Evolutionary conservation across 1,140 invertebrate species (phyloP).

Genomic region (Halesus radiatus): DNA sequence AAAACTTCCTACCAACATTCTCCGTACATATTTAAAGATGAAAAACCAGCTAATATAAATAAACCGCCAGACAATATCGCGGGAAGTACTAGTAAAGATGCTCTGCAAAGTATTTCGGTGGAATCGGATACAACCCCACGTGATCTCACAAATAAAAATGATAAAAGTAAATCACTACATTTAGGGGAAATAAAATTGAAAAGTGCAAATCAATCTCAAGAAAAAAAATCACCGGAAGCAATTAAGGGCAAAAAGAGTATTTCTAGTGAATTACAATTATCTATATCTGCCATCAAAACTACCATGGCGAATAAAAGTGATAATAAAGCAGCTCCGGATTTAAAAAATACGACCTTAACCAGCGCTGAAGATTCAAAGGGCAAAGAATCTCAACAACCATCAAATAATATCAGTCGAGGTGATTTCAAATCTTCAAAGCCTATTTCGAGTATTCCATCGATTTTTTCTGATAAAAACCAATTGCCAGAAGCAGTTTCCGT

Average conservation of each 20-base stretch:
- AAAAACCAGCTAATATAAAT: neutral
- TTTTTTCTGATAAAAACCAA: neutral
- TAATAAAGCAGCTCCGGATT: neutral
- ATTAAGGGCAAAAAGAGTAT: neutral
- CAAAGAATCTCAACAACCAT: neutral
- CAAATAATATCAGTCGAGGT: neutral
- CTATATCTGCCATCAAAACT: neutral
- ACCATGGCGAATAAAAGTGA: neutral
- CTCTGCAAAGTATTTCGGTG: neutral
- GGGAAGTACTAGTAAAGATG: neutral
- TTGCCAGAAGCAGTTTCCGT: too few species aligned
- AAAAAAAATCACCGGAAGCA: neutral
- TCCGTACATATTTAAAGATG: slow-evolving; percentile 39
- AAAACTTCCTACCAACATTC: slow-evolving; percentile 45
- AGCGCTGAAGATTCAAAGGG: neutral
- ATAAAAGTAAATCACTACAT: neutral
- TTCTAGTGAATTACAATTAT: neutral
- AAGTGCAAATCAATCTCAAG: neutral
- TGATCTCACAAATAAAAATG: neutral
- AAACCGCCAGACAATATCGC: neutral
- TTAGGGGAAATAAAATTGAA: neutral
- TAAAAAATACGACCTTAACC: neutral
- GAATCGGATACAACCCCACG: neutral
- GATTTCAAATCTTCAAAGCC: neutral
- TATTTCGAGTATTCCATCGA: neutral